phyloP scores from a whole-genome alignment of 2,797 vertebrate species.

The Tarsius wallacei region DNA sequence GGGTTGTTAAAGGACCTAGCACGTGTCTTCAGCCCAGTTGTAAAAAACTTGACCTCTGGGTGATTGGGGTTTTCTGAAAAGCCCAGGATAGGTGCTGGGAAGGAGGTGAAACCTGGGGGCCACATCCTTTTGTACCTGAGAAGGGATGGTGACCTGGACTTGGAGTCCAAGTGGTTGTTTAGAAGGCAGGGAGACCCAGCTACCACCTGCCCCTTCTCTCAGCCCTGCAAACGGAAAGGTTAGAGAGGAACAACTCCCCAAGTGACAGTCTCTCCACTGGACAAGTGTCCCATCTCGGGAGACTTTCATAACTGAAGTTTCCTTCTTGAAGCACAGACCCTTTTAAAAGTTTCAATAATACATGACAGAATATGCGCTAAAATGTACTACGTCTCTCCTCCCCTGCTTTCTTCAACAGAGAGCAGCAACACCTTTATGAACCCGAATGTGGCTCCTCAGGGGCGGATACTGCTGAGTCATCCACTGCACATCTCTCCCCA shows the following conservation, averaged over 20 bases:
- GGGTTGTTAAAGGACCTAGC: neutral
- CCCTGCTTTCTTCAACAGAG: neutral
- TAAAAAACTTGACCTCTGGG: neutral
- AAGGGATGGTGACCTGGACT: neutral
- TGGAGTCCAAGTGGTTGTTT: neutral
- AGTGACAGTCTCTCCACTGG: neutral
- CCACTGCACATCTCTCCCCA: neutral
- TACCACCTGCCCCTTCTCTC: neutral
- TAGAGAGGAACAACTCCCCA: neutral
- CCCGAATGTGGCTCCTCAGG: neutral
- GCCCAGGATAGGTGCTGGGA: neutral
- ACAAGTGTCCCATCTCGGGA: neutral
- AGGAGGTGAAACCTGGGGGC: neutral
- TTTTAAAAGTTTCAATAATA: neutral
- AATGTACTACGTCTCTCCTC: neutral
- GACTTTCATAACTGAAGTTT: neutral
- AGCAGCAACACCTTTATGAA: neutral
- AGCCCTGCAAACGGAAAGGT: neutral
- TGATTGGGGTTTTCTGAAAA: conserved; percentile 26
- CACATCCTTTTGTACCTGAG: neutral
- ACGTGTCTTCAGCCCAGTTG: neutral
- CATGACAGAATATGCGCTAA: neutral
- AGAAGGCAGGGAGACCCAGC: neutral
- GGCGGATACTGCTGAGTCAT: neutral
- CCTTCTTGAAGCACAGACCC: neutral